phyloP scores from a whole-genome alignment of 2,113 vertebrate genomes.

The Peucedramus taeniatus region DNA sequence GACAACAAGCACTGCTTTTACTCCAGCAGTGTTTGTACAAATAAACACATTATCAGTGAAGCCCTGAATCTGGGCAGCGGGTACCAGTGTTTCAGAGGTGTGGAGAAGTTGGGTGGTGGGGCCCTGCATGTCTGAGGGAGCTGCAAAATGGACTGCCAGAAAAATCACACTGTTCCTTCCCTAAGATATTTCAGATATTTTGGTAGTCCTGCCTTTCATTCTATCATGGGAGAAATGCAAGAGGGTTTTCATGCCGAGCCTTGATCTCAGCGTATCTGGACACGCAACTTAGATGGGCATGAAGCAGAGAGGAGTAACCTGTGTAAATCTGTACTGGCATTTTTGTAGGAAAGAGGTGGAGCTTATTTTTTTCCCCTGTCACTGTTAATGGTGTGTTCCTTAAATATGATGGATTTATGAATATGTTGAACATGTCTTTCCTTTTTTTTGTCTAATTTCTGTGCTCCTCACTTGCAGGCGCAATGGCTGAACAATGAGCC shows the following conservation, averaged over 20 bases:
- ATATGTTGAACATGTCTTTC: constrained; percentile 61
- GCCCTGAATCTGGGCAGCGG: accelerated
- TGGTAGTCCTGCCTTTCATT: background rate
- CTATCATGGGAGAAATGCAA: background rate
- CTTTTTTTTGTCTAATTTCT: constrained; percentile 71
- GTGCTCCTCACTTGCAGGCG: constrained; percentile 60
- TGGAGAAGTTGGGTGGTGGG: background rate
- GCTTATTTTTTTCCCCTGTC: constrained; percentile 14
- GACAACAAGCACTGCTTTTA: background rate
- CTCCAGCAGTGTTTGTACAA: background rate
- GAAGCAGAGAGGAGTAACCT: constrained; percentile 22
- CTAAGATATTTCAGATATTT: background rate
- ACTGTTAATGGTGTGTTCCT: constrained; percentile 59
- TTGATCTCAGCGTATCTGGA: background rate
- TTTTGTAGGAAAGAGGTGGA: constrained; percentile 17
- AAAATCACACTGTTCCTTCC: background rate
- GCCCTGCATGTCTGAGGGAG: accelerated
- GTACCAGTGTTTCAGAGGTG: background rate
- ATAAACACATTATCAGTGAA: background rate
- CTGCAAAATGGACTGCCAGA: background rate
- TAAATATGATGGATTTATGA: constrained; percentile 68
- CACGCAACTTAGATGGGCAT: background rate
- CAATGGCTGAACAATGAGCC: constrained; percentile 65
- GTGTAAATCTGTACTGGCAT: constrained; percentile 42
- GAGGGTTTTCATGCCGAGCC: background rate